These are phyloP conservation scores for Ophion costatus DNA, from an alignment of 2,888 invertebrate genomes.

Conservation along the genomic window DNA sequence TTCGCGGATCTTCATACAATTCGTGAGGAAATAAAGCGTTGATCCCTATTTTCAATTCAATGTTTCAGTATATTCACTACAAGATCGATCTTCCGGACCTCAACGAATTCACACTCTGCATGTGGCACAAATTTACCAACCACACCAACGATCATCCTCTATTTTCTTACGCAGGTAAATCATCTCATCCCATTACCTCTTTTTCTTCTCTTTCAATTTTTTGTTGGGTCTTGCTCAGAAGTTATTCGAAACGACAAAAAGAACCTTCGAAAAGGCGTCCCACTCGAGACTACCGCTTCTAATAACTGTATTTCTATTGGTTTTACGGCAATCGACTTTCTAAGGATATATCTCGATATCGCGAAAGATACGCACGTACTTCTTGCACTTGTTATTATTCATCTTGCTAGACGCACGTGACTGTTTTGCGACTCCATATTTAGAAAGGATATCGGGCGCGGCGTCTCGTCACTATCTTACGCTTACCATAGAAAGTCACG, in stretches of 20 bases:
- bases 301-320: conserved; percentile 12
- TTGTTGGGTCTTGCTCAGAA: neutral
- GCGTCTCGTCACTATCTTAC: conserved; percentile 43
- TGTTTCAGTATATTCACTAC: conserved; percentile 89
- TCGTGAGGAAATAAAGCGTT: neutral
- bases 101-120: conserved; percentile 93
- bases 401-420: conserved; percentile 33
- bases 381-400: conserved; percentile 29
- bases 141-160: conserved; percentile 93
- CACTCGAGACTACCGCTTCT: neutral
- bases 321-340: conserved; percentile 57
- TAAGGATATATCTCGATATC: conserved; percentile 52
- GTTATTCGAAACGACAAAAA: neutral
- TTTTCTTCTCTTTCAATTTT: neutral
- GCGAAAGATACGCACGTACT: conserved; percentile 47
- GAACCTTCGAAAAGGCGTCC: conserved; percentile 7
- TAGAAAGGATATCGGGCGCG: conserved; percentile 59
- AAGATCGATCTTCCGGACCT: conserved; percentile 89
- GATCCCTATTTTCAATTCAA: neutral
- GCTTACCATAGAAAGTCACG: conserved; percentile 56
- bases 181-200: conserved; percentile 8
- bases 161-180: conserved; percentile 92
- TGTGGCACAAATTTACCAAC: conserved; percentile 93
- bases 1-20: neutral
- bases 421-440: conserved; percentile 21